These are phyloP conservation scores for Eupithecia vulgata DNA, from an alignment of 2,888 invertebrate species.

Conservation along the genomic window DNA sequence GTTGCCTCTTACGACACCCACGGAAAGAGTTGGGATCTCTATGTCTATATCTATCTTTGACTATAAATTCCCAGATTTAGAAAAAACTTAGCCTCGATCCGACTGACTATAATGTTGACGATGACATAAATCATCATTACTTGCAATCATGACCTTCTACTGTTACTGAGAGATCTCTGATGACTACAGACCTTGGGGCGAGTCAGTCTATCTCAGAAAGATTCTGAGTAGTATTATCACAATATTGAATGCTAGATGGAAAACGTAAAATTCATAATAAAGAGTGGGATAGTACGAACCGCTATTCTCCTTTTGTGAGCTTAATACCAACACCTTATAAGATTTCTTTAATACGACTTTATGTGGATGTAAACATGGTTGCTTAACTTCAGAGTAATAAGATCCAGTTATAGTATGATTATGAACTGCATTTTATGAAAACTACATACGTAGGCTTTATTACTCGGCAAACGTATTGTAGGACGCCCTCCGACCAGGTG, in stretches of 20 bases:
- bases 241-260: not conserved
- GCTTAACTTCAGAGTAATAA: slow-evolving; percentile 20
- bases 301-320: slow-evolving; percentile 15
- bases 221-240: not conserved
- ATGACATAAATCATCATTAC: not conserved
- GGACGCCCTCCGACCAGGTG: too few relatives aligned
- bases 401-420: not conserved
- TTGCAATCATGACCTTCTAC: not conserved
- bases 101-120: not conserved
- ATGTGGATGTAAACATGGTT: slow-evolving; percentile 21
- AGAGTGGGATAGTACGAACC: not conserved
- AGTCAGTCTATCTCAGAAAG: not conserved
- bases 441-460: too few relatives aligned
- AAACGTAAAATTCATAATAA: slow-evolving; percentile 8
- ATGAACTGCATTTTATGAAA: not conserved
- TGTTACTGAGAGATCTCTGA: not conserved
- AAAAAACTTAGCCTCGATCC: not conserved
- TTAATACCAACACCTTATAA: slow-evolving; percentile 25
- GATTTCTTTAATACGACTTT: slow-evolving; percentile 19
- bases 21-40: too few relatives aligned
- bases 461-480: too few relatives aligned
- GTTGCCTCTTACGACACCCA: too few relatives aligned
- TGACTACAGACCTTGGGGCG: not conserved
- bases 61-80: too few relatives aligned
- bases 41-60: too few relatives aligned